A percentile compares a stretch with the other conserved stretches of the same genome.
Conservation (phyloP, 2,113 vertebrate species). For the Crotalus horridus region DNA sequence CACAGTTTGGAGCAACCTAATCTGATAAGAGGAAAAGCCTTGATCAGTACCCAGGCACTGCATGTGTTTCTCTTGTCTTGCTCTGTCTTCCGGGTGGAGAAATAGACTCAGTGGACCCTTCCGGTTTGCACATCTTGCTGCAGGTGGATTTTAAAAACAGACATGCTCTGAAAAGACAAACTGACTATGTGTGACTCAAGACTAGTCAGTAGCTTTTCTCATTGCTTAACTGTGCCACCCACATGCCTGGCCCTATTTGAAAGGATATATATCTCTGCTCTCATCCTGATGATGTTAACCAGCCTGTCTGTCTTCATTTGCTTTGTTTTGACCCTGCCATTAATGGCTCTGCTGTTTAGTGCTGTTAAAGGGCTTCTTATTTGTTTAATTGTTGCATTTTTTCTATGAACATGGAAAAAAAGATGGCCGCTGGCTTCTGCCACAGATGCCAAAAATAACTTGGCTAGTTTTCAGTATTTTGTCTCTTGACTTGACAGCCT, state of each 20-base stretch:
- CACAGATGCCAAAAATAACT: neutral
- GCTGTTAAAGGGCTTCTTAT: neutral
- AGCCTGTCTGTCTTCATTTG: neutral
- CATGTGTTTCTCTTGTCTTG: conserved; percentile 62
- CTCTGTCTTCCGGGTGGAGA: conserved; percentile 23
- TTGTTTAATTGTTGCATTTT: neutral
- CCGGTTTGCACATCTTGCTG: conserved; percentile 11
- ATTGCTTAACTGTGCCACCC: neutral
- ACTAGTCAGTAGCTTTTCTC: neutral
- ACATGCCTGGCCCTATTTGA: neutral
- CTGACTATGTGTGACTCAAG: neutral
- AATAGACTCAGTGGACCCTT: conserved; percentile 1
- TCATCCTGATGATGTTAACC: neutral
- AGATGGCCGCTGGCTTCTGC: neutral
- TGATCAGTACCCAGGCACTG: conserved; percentile 3
- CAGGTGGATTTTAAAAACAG: conserved; percentile 4
- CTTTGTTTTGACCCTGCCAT: neutral
- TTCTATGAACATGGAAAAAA: neutral
- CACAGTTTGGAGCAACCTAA: conserved; percentile 35
- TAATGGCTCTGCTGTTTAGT: neutral
- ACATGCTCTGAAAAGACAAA: neutral
- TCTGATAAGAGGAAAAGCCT: conserved; percentile 23
- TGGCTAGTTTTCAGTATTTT: neutral
- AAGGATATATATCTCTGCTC: neutral
- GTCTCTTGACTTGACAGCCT: neutral